Evolutionary conservation across 30 jellyfish, hydroid and myxozoan genomes (phyloP).

Genomic region (Rhopilema esculentum): DNA sequence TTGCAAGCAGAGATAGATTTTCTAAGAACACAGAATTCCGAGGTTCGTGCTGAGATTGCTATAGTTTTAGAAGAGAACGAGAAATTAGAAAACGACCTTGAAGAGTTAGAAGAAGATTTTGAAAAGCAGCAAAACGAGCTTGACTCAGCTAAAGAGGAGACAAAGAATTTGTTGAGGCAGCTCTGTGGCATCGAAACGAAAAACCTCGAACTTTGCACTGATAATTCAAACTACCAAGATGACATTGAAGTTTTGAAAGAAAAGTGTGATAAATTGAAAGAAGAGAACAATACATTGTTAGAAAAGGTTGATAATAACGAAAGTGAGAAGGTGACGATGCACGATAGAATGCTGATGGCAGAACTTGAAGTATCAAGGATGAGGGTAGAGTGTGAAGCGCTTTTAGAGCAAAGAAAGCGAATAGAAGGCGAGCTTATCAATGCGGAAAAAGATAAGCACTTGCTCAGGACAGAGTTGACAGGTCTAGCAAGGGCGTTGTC

Average conservation of each 20-base stretch:
- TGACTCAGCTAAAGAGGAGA: constrained; percentile 87
- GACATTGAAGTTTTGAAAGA: constrained; percentile 73
- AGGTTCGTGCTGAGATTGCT: constrained; percentile 94
- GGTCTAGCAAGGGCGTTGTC: constrained; percentile 98
- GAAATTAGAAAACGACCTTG: constrained; percentile 91
- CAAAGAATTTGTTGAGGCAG: constrained; percentile 86
- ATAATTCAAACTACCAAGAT: constrained; percentile 86
- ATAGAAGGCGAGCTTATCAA: constrained; percentile 73
- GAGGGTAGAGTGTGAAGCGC: constrained; percentile 83
- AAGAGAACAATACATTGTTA: constrained; percentile 68
- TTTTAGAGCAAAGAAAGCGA: constrained; percentile 76
- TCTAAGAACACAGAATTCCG: constrained; percentile 88
- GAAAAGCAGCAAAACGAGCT: constrained; percentile 87
- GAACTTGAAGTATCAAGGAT: constrained; percentile 94
- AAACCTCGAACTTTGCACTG: constrained; percentile 85
- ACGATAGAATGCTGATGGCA: constrained; percentile 95
- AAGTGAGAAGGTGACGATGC: constrained; percentile 78
- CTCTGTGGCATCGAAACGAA: constrained; percentile 92
- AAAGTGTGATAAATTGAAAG: constrained; percentile 66
- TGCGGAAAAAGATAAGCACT: constrained; percentile 78
- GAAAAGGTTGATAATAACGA: constrained; percentile 66
- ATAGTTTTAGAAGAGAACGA: constrained; percentile 92
- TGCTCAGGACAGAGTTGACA: constrained; percentile 82
- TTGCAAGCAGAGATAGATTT: constrained; percentile 95
- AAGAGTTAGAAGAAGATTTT: constrained; percentile 84